Percentiles rank a stretch among this genome's conserved stretches.
phyloP scores from a whole-genome alignment of 2,113 vertebrate species.

The Illadopsis cleaveri region DNA sequence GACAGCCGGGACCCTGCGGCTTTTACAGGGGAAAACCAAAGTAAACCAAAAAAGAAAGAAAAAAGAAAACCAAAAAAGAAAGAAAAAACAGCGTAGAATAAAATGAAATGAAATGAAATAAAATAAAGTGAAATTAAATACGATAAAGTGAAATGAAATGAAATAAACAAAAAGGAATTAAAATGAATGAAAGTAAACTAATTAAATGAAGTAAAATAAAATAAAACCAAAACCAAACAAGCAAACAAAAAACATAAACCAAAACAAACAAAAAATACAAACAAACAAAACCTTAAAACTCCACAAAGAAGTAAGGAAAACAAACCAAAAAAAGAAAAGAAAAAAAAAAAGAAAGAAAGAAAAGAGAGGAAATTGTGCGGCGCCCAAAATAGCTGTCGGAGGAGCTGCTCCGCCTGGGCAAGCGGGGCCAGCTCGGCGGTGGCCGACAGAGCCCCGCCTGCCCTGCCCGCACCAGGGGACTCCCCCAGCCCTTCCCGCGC shows the following conservation, averaged over 20 bases:
- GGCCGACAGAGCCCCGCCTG: neutral
- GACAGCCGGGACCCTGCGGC: neutral
- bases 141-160: too few relatives aligned
- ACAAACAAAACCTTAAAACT: neutral
- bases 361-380: neutral
- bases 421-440: neutral
- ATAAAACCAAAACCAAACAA: neutral
- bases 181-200: neutral
- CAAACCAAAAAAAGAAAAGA: neutral
- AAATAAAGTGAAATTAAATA: neutral
- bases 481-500: neutral
- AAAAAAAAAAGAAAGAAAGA: neutral
- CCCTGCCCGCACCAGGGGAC: neutral
- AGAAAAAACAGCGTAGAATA: neutral
- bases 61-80: neutral
- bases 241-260: neutral
- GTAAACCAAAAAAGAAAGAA: neutral
- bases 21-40: neutral
- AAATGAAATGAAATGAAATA: neutral
- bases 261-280: neutral
- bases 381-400: rapidly evolving
- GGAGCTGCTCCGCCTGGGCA: neutral
- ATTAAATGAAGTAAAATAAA: neutral
- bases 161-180: neutral
- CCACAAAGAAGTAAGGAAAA: neutral